Evolutionary conservation across 2,113 vertebrate species (phyloP).

Genomic region (Andinoacara biseriatus): DNA sequence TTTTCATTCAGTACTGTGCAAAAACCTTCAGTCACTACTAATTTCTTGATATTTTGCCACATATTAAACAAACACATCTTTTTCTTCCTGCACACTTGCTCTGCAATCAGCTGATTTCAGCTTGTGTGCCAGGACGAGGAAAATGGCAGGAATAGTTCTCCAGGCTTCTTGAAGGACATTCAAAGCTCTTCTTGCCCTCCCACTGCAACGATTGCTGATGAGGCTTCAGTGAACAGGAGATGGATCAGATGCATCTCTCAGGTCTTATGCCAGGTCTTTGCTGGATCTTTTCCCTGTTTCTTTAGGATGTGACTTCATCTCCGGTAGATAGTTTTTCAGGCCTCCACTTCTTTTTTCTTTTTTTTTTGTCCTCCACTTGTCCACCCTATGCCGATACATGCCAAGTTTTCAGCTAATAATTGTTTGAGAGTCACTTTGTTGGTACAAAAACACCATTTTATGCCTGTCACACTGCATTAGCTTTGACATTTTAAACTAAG

Average conservation of each 20-base stretch:
- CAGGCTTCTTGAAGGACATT: too few relatives aligned
- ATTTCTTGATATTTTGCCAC: not conserved
- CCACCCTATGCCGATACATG: too few relatives aligned
- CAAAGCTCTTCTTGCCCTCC: too few relatives aligned
- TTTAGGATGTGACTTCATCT: not conserved
- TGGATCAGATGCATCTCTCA: not conserved
- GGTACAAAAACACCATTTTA: not conserved
- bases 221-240: not conserved
- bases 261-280: not conserved
- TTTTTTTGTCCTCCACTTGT: not conserved
- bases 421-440: not conserved
- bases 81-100: too few relatives aligned
- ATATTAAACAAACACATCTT: too few relatives aligned
- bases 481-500: not conserved
- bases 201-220: not conserved
- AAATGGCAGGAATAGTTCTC: too few relatives aligned
- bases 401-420: not conserved
- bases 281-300: not conserved
- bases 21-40: not conserved
- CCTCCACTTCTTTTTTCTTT: too few relatives aligned
- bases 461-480: not conserved
- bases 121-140: too few relatives aligned
- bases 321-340: fast-evolving
- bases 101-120: too few relatives aligned
- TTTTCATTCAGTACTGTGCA: not conserved